Base-by-base conservation (phyloP, 2,113 vertebrate species). In the Chamaea fasciata region DNA sequence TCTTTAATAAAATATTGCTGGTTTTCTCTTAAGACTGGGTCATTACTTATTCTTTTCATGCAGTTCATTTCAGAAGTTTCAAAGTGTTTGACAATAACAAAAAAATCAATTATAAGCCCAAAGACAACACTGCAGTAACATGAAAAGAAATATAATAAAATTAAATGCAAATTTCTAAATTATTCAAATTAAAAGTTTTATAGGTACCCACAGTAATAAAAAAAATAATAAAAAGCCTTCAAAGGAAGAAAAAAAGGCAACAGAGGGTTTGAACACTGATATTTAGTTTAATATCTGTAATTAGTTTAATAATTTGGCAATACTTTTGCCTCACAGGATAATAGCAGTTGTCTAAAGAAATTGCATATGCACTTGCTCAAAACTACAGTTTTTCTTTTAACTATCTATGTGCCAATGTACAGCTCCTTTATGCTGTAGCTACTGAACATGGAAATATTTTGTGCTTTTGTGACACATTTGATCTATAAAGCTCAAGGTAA, bases 81-180 rank as follows among this genome's bases (percentile, higher is more conserved):
- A 97, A 94, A 97, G 92, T 77, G 35, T 75, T 86, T 95, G 78
- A 93, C 71, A 91, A 77, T 69, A 93, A 90, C 78, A 92, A 95
- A 94, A 94, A 94, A 96, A 90, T 83, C 83, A 96, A 94, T 96
- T 97, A 93, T 91, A 93, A 96, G 28, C 67, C 73, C 63, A 84
- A 90, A 96, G 93, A 95, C 90, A 90, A 89, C 78, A 78, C 28
- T 57, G 49, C 35, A 87, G 52, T 37, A 92, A 97, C 89, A 97
- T 95, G 91, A 97, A 97, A 96, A 95, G 91, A 96, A 90, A 89
- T 91, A 89, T 50, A 91, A 92, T 69, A 77, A 93, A 94, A 92
- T 96, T 85, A 95, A 86, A 94, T 56, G 20, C 28, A 79, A 87
- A 94, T 56, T 91, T 73, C 28, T 83, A 84, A 95, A 95, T 95